Conservation (phyloP, 2,888 invertebrate species). For the Helleia helle region DNA sequence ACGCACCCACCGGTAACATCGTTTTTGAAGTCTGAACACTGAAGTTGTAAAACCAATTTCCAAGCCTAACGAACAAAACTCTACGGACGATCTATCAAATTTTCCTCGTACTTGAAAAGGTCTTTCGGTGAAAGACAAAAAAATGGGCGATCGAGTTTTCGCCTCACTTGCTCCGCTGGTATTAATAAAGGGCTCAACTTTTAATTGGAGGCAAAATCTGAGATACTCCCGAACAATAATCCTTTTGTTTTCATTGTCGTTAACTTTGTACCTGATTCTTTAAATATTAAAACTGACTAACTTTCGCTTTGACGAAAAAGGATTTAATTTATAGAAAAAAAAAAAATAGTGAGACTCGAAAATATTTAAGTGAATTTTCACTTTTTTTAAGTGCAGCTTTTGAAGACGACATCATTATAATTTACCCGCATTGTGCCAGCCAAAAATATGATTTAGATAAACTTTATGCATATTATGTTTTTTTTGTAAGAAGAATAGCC, state of each 20-base stretch:
- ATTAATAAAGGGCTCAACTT: constrained; percentile 20
- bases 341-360: too few relatives aligned
- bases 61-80: neutral
- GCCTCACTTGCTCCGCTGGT: constrained; percentile 19
- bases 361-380: too few relatives aligned
- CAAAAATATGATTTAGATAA: too few relatives aligned
- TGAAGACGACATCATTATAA: too few relatives aligned
- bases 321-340: neutral
- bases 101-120: constrained; percentile 5
- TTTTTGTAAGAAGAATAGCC: too few relatives aligned
- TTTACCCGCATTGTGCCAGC: too few relatives aligned
- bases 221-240: constrained; percentile 20
- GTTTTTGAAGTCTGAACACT: neutral
- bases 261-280: constrained; percentile 16
- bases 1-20: too few relatives aligned
- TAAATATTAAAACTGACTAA: neutral
- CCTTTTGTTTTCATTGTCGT: constrained; percentile 19
- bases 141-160: constrained; percentile 18
- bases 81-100: neutral
- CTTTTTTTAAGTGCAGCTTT: too few relatives aligned
- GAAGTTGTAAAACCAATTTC: neutral
- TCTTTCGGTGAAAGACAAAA: constrained; percentile 15
- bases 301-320: neutral
- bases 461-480: too few relatives aligned
- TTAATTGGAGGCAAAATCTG: constrained; percentile 21